Conservation (phyloP, 2,797 vertebrate genomes). For the Melanotaenia trifasciata region DNA sequence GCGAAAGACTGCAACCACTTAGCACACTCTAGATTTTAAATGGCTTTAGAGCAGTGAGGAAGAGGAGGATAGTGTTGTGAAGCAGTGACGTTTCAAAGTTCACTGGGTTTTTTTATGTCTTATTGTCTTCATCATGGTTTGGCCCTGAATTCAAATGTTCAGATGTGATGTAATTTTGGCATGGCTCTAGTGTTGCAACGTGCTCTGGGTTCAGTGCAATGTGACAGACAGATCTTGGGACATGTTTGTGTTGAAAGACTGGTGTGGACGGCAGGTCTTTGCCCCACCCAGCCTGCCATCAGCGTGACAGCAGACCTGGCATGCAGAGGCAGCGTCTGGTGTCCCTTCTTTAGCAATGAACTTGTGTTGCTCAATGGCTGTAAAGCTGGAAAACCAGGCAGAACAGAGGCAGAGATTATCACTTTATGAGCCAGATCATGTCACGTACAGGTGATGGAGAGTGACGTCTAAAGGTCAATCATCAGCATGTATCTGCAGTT, state of each 20-base stretch:
- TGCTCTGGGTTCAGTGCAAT: conserved; percentile 26
- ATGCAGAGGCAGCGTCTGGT: conserved; percentile 25
- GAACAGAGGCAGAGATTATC: conserved; percentile 25
- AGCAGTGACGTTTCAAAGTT: neutral
- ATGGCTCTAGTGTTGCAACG: neutral
- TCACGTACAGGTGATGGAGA: conserved; percentile 10
- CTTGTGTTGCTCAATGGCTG: conserved; percentile 56
- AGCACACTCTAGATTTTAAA: conserved; percentile 22
- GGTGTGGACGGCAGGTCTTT: conserved; percentile 40
- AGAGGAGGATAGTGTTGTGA: conserved; percentile 24
- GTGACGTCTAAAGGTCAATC: conserved; percentile 17
- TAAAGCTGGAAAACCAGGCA: conserved; percentile 50
- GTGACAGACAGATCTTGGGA: conserved; percentile 29
- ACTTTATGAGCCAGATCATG: conserved; percentile 35
- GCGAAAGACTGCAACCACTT: conserved; percentile 22
- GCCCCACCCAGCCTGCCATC: conserved; percentile 29
- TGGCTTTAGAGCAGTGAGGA: conserved; percentile 2
- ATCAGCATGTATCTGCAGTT: conserved; percentile 10
- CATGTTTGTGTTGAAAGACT: conserved; percentile 60
- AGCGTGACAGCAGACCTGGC: conserved; percentile 69
- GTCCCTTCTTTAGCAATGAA: conserved; percentile 7
- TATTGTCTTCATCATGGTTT: neutral
- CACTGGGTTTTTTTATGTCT: neutral
- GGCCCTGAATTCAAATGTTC: neutral
- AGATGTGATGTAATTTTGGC: conserved; percentile 10